A percentile compares a stretch with the other conserved stretches of the same genome.
Evolutionary conservation across 2,113 vertebrate genomes (phyloP).

Genomic region (Dicentrarchus labrax): DNA sequence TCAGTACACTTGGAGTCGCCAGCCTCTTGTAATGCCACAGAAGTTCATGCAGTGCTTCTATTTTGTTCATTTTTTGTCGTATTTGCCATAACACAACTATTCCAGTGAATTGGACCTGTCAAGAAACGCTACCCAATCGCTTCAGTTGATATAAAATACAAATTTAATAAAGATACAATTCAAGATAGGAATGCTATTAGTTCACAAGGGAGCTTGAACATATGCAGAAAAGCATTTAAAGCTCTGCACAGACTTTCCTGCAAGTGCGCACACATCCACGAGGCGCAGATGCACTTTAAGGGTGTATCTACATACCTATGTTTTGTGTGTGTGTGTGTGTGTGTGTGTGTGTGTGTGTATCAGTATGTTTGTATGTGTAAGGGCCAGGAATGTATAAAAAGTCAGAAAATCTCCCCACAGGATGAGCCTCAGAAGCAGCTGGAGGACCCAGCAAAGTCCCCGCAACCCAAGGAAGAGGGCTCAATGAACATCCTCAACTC

Average conservation of each 20-base stretch:
- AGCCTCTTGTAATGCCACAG: not conserved
- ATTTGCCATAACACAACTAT: not conserved
- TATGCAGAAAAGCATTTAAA: not conserved
- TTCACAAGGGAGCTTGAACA: not conserved
- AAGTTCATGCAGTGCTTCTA: not conserved
- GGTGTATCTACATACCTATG: not conserved
- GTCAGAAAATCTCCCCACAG: constrained; percentile 77
- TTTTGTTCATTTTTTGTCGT: too few relatives aligned
- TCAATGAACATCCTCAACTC: constrained; percentile 94
- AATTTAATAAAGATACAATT: not conserved
- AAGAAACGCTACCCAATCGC: not conserved
- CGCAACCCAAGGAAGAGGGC: constrained; percentile 92
- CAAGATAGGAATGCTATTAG: not conserved
- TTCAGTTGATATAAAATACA: not conserved
- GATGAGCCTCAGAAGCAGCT: constrained; percentile 88
- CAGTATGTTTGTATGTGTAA: not conserved
- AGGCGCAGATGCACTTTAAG: not conserved
- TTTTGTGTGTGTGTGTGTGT: not conserved
- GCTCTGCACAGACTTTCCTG: not conserved
- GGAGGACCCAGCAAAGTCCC: constrained; percentile 90
- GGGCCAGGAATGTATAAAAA: constrained; percentile 23
- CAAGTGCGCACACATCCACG: not conserved
- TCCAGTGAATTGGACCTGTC: too few relatives aligned
- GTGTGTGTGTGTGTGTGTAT: not conserved
- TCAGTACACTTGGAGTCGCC: not conserved